Evolutionary conservation across 92 coral and sea anemone genomes (phyloP), one percentile per base, ranked within the genome.

Genomic region (Epizoanthus scotinus): DNA sequence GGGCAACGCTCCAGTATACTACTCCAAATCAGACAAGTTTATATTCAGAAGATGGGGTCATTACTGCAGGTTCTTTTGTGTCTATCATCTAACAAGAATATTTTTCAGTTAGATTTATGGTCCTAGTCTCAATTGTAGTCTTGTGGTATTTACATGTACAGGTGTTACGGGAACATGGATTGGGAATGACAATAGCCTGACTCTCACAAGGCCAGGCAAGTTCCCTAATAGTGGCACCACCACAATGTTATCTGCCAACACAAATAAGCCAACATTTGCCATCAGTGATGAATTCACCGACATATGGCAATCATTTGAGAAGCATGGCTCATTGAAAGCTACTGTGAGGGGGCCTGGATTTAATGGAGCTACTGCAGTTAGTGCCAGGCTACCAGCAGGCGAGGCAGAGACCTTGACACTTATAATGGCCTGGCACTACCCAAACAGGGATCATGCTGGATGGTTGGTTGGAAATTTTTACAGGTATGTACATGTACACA

Each of bases 371-470:
- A 81, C 84, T 28, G 84, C 89, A 53, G 88, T 91, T 25, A 88
- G 83, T 59, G 93, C 88, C 44, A 93, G 72, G 13, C 85, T 93
- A 28, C 88, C 92, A 77, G 87, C 97, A 62, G 94, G 97, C 42
- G 88, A 90, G 56, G 85, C 78, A 38, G 97, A 89, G 47, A 86
- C 94, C 0, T 25, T 93, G 82, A 87, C 97, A 52, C 71, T 93
- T 40, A 91, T 93, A 55, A 81, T 93, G 88, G 88, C 94, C 70
- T 93, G 94, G 97, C 66, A 87, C 91, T 93, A 93, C 74, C 97
- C 97, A 19, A 82, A 83, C 83, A 86, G 97, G 88, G 94, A 93
- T 84, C 97, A 93, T 67, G 65, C 92, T 47, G 92, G 97, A 40
- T 73, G 88, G 31, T 47, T 65, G 53, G 92, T 90, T n/a, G 97